Evolutionary conservation across 2,888 invertebrate genomes (phyloP), one percentile per base, ranked within the genome.

Genomic region (Mesorhabditis belari): DNA sequence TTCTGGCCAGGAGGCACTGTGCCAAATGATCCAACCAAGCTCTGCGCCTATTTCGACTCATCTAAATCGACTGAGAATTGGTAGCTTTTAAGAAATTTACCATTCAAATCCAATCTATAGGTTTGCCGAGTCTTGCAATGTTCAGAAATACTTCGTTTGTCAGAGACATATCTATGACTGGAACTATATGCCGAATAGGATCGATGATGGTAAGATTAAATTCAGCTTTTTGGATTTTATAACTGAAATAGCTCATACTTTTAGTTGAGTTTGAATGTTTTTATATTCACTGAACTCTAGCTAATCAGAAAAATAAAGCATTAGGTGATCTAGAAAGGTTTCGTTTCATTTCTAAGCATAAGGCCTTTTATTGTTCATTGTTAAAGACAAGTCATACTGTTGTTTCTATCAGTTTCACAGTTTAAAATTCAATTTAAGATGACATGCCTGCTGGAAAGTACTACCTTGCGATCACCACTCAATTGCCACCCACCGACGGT

Each of bases 111-210:
- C 1, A 35, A 35, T 35, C 2, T 3, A 52, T 5, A 53, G 63
- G 71, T 60, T 53, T 5, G 62, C 60, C n/a, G 73, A 68, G 55
- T 49, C 56, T 3, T 74, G 74, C 60, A 55, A 61, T 12, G 35
- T 35, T 35, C 52, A 59, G 29, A 60, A 65, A 60, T 27, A 64
- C 12, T 74, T 69, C 57, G 54, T 65, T 19, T 76, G 76, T 53
- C 75, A 76, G 58, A 72, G 69, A 50, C 73, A 74, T 55, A 59
- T 65, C 58, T 75, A 70, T 49, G 67, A 71, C 49, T 51, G 55
- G 5, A 27, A 65, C 17, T 62, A 65, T 58, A 26, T 44, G 21
- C 70, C 76, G 9, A 69, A 62, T 24, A 53, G 17, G 12, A 59
- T 74, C 24, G 67, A 61, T 17, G 66, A 69, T 6, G 63, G 67